phyloP scores from a whole-genome alignment of 2,113 vertebrate genomes.

The Saimiri boliviensis region DNA sequence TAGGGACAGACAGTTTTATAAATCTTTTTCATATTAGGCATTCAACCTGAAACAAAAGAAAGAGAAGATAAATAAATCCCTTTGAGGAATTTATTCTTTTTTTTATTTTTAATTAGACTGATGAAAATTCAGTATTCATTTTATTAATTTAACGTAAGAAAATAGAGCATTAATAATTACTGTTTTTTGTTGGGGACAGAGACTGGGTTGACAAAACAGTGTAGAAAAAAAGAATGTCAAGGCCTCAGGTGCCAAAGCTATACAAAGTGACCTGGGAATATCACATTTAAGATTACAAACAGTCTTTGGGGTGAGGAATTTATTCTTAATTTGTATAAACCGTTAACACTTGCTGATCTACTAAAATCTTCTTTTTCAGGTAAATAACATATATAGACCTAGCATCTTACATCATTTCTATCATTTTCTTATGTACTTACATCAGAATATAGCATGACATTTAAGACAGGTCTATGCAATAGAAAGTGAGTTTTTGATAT shows the following conservation, averaged over 20 bases:
- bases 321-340: conserved; percentile 38
- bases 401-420: not conserved
- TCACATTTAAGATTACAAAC: conserved; percentile 76
- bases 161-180: conserved; percentile 65
- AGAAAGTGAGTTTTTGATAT: conserved; percentile 33
- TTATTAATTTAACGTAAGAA: conserved; percentile 76
- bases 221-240: not conserved
- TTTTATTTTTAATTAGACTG: conserved; percentile 53
- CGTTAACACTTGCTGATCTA: not conserved
- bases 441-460: not conserved
- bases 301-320: conserved; percentile 62
- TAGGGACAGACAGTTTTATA: not conserved
- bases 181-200: conserved; percentile 50
- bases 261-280: conserved; percentile 52
- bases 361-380: conserved; percentile 30
- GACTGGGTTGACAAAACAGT: not conserved
- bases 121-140: conserved; percentile 62
- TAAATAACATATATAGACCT: not conserved
- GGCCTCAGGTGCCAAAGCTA: not conserved
- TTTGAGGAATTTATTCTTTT: conserved; percentile 40
- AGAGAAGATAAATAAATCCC: not conserved
- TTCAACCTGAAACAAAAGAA: conserved; percentile 30
- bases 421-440: not conserved
- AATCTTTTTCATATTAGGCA: not conserved
- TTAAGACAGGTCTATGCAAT: conserved; percentile 14